phyloP scores from a whole-genome alignment of 1,140 invertebrate species.

The Penaeus vannamei region DNA sequence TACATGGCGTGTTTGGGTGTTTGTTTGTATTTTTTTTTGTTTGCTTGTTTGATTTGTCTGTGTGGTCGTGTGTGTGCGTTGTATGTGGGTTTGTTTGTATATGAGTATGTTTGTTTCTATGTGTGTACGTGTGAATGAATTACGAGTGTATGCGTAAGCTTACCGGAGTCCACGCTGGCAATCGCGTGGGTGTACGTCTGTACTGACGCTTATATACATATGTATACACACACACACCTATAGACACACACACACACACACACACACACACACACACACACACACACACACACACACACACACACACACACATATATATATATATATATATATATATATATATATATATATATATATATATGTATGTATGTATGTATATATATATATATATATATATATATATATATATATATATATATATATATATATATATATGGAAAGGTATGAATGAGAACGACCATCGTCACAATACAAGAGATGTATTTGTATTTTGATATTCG shows the following conservation, averaged over 20 bases:
- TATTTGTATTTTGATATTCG: background rate
- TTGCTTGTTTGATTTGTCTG: too few relatives aligned
- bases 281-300: too few relatives aligned
- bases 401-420: background rate
- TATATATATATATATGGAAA: background rate
- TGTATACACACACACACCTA: background rate
- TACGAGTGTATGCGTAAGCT: too few relatives aligned
- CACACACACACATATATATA: background rate
- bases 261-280: too few relatives aligned
- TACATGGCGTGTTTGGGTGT: too few relatives aligned
- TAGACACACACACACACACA: background rate
- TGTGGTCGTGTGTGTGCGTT: too few relatives aligned
- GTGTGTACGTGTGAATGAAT: too few relatives aligned
- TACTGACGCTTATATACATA: background rate
- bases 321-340: background rate
- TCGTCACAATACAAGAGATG: background rate
- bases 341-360: background rate
- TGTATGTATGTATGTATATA: background rate
- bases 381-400: conserved; percentile 1
- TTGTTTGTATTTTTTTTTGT: too few relatives aligned
- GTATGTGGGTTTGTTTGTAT: too few relatives aligned
- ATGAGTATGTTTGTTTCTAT: too few relatives aligned
- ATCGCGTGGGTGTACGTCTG: background rate
- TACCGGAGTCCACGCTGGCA: background rate
- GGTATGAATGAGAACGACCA: too few relatives aligned